Conservation (phyloP, 2,888 invertebrate species). For the Habrosyne pyritoides region DNA sequence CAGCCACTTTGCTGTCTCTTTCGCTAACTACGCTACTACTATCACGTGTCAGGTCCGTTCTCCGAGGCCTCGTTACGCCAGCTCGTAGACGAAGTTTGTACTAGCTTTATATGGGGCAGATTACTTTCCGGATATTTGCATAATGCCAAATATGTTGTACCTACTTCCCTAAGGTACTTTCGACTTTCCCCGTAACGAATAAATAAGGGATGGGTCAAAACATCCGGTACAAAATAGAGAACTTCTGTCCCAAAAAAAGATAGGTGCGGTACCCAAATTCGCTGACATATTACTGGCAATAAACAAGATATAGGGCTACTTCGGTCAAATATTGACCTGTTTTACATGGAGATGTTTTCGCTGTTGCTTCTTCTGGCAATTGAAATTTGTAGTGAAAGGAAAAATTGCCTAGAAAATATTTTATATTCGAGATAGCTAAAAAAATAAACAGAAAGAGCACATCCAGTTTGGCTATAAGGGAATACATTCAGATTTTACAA, state of each 20-base stretch:
- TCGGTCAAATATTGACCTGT: constrained; percentile 25
- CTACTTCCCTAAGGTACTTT: background rate
- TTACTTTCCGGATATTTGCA: background rate
- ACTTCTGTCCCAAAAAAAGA: constrained; percentile 29
- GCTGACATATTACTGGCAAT: constrained; percentile 71
- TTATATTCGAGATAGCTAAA: no score
- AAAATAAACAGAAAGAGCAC: no score
- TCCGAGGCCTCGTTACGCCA: no score
- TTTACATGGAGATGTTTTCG: constrained; percentile 3
- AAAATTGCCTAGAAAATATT: background rate
- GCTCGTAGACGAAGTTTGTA: no score
- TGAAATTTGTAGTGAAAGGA: background rate
- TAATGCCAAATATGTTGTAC: background rate
- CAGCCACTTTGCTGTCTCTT: no score
- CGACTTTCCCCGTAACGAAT: background rate
- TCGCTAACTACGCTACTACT: no score
- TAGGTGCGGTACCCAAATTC: constrained; percentile 55
- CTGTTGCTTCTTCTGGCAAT: background rate
- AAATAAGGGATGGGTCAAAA: background rate
- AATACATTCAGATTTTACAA: no score
- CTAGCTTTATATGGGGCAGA: no score
- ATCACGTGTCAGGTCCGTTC: no score
- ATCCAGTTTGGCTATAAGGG: no score
- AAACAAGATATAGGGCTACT: constrained; percentile 58
- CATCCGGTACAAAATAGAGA: constrained; percentile 28